phyloP scores from a whole-genome alignment of 2,113 vertebrate genomes.

The Myrmophylax atrothorax region DNA sequence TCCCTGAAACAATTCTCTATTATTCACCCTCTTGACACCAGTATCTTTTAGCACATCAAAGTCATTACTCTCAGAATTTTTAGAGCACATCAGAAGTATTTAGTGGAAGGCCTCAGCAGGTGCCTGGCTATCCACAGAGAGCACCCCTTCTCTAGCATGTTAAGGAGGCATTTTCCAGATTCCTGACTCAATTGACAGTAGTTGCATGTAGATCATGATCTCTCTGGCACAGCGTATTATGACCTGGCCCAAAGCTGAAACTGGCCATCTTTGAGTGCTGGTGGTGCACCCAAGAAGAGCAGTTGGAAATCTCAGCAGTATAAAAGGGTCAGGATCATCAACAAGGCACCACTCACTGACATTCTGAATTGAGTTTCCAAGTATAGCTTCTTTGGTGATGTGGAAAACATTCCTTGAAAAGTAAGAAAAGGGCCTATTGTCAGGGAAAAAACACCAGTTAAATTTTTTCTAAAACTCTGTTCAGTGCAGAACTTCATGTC shows the following conservation, averaged over 20 bases:
- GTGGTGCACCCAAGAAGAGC: not conserved
- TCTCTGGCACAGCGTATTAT: not conserved
- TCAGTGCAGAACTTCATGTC: not conserved
- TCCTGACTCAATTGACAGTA: not conserved
- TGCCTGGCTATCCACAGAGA: not conserved
- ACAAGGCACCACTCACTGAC: not conserved
- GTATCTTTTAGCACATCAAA: not conserved
- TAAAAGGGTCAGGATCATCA: not conserved
- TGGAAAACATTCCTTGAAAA: not conserved
- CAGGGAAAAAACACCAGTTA: not conserved
- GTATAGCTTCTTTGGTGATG: not conserved
- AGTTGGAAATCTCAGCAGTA: not conserved
- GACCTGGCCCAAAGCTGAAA: not conserved
- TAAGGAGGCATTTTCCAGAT: not conserved
- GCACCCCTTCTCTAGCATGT: not conserved
- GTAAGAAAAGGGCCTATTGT: not conserved
- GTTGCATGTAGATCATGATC: not conserved
- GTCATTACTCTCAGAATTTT: not conserved
- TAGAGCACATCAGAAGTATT: not conserved
- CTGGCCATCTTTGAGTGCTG: not conserved
- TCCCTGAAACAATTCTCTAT: not conserved
- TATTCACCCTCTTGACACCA: not conserved
- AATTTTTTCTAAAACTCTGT: not conserved
- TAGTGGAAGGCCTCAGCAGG: not conserved
- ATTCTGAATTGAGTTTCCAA: not conserved